phyloP scores from a whole-genome alignment of 1,140 invertebrate species.

The Neodiprion virginianus region DNA sequence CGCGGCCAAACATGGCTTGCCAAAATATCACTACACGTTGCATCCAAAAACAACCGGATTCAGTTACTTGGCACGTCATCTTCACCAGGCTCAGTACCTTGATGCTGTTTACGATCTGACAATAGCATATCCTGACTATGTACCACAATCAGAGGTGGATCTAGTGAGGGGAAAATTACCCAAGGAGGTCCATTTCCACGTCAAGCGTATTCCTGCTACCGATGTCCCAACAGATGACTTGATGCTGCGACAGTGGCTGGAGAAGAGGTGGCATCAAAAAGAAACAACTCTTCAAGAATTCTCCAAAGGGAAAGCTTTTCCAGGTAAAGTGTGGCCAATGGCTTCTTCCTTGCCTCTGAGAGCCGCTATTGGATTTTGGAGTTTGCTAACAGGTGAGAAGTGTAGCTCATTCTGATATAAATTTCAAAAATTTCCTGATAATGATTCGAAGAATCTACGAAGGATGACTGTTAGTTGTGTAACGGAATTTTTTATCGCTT shows the following conservation, averaged over 20 bases:
- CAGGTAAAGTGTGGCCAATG: conserved; percentile 42
- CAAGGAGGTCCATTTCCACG: conserved; percentile 75
- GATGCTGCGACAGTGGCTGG: conserved; percentile 71
- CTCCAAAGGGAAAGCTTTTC: conserved; percentile 61
- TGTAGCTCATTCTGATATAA: background rate
- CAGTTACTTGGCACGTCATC: conserved; percentile 71
- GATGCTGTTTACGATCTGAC: conserved; percentile 82
- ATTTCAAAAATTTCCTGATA: background rate
- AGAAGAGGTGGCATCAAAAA: conserved; percentile 75
- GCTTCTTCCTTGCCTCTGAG: conserved; percentile 55
- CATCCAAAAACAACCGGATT: conserved; percentile 90
- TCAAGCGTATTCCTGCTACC: conserved; percentile 71
- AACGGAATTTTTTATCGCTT: conserved; percentile 32
- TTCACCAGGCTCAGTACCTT: conserved; percentile 70
- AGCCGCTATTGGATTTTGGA: conserved; percentile 67
- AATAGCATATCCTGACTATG: conserved; percentile 73
- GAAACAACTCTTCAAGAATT: conserved; percentile 70
- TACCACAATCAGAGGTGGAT: conserved; percentile 75
- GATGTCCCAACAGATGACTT: conserved; percentile 67
- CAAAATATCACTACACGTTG: conserved; percentile 75
- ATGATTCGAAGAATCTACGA: too few species aligned
- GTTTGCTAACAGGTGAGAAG: conserved; percentile 46
- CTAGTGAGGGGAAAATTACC: conserved; percentile 73
- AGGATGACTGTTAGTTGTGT: too few species aligned
- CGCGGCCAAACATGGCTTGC: conserved; percentile 73